Evolutionary conservation across 2,113 vertebrate genomes (phyloP).

Genomic region (Dipodomys stephensi): DNA sequence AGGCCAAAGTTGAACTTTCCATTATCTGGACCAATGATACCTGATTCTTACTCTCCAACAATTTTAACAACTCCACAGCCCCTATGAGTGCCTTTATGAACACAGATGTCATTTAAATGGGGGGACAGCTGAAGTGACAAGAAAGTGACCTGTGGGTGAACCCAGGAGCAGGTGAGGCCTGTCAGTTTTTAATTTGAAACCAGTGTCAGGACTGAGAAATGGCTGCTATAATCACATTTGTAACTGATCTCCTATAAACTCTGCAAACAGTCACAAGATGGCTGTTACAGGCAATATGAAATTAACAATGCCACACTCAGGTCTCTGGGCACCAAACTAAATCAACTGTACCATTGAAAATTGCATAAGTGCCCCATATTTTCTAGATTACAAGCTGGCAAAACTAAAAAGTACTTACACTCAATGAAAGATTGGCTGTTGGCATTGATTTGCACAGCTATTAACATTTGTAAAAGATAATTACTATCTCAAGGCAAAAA

Average conservation of each 20-base stretch:
- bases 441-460: background rate
- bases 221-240: slow-evolving; percentile 88
- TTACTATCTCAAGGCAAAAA: background rate
- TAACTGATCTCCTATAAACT: slow-evolving; percentile 85
- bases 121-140: slow-evolving; percentile 82
- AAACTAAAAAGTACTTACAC: background rate
- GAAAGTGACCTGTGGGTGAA: slow-evolving; percentile 92
- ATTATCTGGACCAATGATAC: slow-evolving; percentile 80
- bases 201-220: slow-evolving; percentile 88
- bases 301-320: slow-evolving; percentile 82
- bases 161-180: slow-evolving; percentile 90
- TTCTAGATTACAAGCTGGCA: slow-evolving; percentile 23
- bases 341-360: slow-evolving; percentile 75
- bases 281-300: slow-evolving; percentile 78
- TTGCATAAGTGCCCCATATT: slow-evolving; percentile 23
- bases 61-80: slow-evolving; percentile 80
- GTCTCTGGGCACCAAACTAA: slow-evolving; percentile 78
- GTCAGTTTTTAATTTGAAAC: slow-evolving; percentile 92
- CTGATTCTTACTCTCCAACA: slow-evolving; percentile 84
- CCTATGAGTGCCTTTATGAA: slow-evolving; percentile 82
- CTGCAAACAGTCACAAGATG: slow-evolving; percentile 79
- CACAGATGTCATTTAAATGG: slow-evolving; percentile 86
- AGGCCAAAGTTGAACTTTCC: slow-evolving; percentile 84
- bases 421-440: slow-evolving; percentile 55
- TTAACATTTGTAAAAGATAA: background rate